Percentiles rank a stretch among this genome's conserved stretches.
Conservation (phyloP, 2,113 vertebrate species). For the Tachysurus fulvidraco region DNA sequence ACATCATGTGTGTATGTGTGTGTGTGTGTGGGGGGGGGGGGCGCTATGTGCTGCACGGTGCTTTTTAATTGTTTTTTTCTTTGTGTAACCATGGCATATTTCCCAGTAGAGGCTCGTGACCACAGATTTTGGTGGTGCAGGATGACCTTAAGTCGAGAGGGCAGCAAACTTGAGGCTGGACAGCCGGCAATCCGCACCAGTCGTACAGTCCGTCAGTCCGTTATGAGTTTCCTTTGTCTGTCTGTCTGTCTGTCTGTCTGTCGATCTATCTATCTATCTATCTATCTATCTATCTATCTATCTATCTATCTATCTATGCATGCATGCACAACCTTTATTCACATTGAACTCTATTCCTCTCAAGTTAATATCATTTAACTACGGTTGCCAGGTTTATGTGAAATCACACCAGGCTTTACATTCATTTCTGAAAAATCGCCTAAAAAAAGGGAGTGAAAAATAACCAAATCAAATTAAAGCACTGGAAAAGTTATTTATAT, state of each 20-base stretch:
- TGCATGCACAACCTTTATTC: too few relatives aligned
- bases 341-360: too few relatives aligned
- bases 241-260: too few relatives aligned
- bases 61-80: not conserved
- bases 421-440: not conserved
- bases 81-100: constrained; percentile 1
- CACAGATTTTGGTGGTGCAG: not conserved
- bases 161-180: not conserved
- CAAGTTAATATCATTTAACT: too few relatives aligned
- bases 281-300: too few relatives aligned
- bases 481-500: too few relatives aligned
- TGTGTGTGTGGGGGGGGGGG: not conserved
- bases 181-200: not conserved
- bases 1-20: not conserved
- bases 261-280: too few relatives aligned
- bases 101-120: not conserved
- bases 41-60: not conserved
- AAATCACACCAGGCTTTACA: not conserved
- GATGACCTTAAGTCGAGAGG: not conserved
- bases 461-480: too few relatives aligned
- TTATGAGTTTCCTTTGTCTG: too few relatives aligned
- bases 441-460: too few relatives aligned
- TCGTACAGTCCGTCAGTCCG: too few relatives aligned
- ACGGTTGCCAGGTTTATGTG: not conserved
- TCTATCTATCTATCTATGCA: too few relatives aligned